Percentiles rank a stretch among this genome's conserved stretches.
Conservation (phyloP, 2,888 invertebrate genomes). For the Lasioglossum zephyrum region DNA sequence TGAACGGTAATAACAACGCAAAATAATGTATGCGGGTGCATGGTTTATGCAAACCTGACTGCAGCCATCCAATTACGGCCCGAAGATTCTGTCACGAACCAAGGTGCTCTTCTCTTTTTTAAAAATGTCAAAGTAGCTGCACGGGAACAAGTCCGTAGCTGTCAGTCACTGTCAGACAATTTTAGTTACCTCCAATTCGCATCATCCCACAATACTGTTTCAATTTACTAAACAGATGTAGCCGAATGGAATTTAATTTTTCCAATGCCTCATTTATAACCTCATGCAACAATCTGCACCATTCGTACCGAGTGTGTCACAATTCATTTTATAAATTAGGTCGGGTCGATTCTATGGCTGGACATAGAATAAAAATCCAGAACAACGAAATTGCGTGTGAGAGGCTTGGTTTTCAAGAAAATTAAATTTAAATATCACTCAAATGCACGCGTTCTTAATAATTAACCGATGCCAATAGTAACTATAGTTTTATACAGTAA, state of each 20-base stretch:
- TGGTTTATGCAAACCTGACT: conserved; percentile 49
- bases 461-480: no score
- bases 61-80: conserved; percentile 27
- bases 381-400: no score
- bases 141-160: background rate
- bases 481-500: no score
- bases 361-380: no score
- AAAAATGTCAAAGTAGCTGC: background rate
- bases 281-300: no score
- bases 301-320: no score
- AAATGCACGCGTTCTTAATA: no score
- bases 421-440: no score
- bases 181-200: background rate
- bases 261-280: background rate
- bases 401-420: no score
- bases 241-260: background rate
- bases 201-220: background rate
- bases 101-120: background rate
- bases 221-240: no score
- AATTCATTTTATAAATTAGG: no score
- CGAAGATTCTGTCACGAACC: background rate
- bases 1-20: conserved; percentile 62
- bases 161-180: background rate
- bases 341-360: no score
- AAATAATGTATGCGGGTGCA: conserved; percentile 59